Evolutionary conservation across 1,140 invertebrate species (phyloP), one percentile per base, ranked within the genome.

Genomic region (Paralvinella palmiformis): DNA sequence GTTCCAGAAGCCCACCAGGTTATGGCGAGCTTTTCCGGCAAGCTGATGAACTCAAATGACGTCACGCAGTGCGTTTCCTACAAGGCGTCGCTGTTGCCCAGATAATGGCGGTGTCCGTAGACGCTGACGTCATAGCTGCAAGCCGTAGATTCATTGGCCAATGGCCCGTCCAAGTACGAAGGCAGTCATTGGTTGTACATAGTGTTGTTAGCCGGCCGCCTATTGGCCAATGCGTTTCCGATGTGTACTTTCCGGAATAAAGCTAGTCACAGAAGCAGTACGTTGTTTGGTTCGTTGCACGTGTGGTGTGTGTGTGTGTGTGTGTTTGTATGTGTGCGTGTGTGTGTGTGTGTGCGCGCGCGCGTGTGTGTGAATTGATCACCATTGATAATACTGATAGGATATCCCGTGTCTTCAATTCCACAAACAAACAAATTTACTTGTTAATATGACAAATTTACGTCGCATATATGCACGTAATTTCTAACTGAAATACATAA

Each of bases 1-100:
- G 37, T 62, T 68, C 4, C 71, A 79, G 79, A 81, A 68, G 77
- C 79, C 32, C 77, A 81, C 67, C 76, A 80, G 63, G 77, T 78
- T 10, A 67, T 81, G 2, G 76, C 80, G 61, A 76, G 71, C 50
- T 79, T 81, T 62, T 79, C 77, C n/a, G 78, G 77, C 65, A 78
- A 77, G 62, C 75, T 81, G 75, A 61, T 81, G 60, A 71, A 72
- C 29, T 69, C 72, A 10, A 63, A 73, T 32, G 73, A 74, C 33
- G 27, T 20, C 27, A 73, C 77, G 59, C 68, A 72, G 31, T 73
- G 74, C 20, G 79, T 72, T 58, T 64, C 71, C 27, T 71, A 67
- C 64, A 78, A 78, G 61, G 73, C 72, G 32, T 55, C 69, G 1
- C 53, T 45, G 13, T 35, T 70, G 31, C 68, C 27, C 24, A 58